These are phyloP conservation scores for Coluber constrictor DNA, from an alignment of 2,797 vertebrate genomes.

Conservation along the genomic window DNA sequence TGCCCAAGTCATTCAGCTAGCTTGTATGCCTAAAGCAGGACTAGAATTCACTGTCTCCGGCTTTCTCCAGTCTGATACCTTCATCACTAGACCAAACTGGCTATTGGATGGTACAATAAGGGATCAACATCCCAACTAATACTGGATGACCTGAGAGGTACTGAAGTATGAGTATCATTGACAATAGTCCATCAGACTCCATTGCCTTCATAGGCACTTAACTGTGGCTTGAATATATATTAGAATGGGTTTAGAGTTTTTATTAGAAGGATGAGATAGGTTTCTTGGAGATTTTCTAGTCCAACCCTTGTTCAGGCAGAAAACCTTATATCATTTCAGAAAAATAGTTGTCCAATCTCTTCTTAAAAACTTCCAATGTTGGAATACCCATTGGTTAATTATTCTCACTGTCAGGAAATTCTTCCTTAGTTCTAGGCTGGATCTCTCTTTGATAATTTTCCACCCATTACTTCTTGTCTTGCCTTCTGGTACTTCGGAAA, in stretches of 20 bases:
- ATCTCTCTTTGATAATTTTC: neutral
- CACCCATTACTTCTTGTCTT: neutral
- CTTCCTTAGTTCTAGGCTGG: neutral
- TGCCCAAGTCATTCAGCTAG: neutral
- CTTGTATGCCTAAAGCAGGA: neutral
- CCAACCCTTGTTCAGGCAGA: neutral
- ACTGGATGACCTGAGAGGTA: neutral
- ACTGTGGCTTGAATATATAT: neutral
- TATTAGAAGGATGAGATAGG: neutral
- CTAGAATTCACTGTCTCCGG: neutral
- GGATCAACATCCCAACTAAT: neutral
- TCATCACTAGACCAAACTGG: neutral
- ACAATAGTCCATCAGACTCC: neutral
- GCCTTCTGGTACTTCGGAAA: neutral
- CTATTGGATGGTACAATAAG: neutral
- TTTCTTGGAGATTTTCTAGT: neutral
- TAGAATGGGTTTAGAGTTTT: neutral
- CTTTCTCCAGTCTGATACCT: neutral
- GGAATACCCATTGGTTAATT: neutral
- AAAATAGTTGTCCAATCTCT: neutral
- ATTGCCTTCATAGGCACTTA: neutral
- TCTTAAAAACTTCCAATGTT: neutral
- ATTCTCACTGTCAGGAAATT: neutral
- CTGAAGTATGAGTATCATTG: neutral
- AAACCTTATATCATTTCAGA: neutral